A percentile compares a stretch with the other conserved stretches of the same genome.
These are phyloP conservation scores for Oligia fasciuncula DNA, from an alignment of 2,888 invertebrate species.

Conservation along the genomic window DNA sequence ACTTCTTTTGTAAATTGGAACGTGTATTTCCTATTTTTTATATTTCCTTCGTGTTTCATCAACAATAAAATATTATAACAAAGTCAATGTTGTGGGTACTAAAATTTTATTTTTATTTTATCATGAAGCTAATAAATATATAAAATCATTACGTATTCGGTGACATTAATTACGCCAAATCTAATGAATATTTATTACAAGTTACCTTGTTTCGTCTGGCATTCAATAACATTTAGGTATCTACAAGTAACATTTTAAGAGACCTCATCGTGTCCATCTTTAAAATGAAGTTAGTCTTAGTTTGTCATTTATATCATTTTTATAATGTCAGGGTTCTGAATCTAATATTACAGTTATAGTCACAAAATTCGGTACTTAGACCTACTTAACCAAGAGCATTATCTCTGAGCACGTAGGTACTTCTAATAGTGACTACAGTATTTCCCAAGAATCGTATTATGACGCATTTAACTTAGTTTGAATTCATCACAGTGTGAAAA, in stretches of 20 bases:
- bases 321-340: constrained; percentile 25
- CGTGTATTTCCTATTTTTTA: not conserved
- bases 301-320: constrained; percentile 17
- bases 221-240: constrained; percentile 29
- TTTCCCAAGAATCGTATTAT: not conserved
- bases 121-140: constrained; percentile 16
- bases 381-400: not conserved
- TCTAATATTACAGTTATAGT: not conserved
- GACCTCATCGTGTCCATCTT: not conserved
- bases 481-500: not conserved
- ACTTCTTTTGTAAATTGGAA: not conserved
- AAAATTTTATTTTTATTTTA: constrained; percentile 9
- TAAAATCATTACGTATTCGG: constrained; percentile 30
- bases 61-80: constrained; percentile 32
- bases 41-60: not conserved
- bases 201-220: constrained; percentile 46
- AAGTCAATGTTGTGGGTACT: constrained; percentile 31
- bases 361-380: not conserved
- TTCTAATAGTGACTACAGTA: not conserved
- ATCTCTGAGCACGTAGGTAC: not conserved
- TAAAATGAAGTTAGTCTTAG: constrained; percentile 12
- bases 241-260: constrained; percentile 51
- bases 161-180: constrained; percentile 47
- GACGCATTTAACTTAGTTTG: constrained; percentile 11
- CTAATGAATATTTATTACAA: constrained; percentile 51